Base-by-base conservation (phyloP, 2,113 vertebrate species). In the Plectropomus leopardus region DNA sequence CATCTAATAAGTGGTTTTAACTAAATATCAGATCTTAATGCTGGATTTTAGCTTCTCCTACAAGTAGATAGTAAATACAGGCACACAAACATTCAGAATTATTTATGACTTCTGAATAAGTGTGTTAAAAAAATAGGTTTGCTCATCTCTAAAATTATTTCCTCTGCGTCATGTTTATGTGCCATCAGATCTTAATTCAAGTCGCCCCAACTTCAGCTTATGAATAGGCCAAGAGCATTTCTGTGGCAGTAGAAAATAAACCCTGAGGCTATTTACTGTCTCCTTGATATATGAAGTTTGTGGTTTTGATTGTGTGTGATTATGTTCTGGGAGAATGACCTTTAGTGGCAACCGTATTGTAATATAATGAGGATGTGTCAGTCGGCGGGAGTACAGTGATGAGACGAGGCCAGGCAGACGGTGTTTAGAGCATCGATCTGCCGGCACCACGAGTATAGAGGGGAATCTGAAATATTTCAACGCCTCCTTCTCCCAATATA, bases 291-390 rank as follows among this genome's bases (percentile, higher is more conserved):
- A 97, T 98, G 98, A 98, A 98, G 97, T 99, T 99, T 98, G 97
- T 96, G 95, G 96, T 96, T 99, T 98, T 98, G 97, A 99, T 99
- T 99, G 97, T 97, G 96, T 96, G 97, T 98, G 97, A 98, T 99
- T 98, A 98, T 98, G 96, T 98, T 98, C 96, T 95, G 96, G 96
- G 97, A 97, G 96, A 97, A 96, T 99, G 98, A 99, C 98, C 98
- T 99, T 99, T 99, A 97, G 96, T 98, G 96, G 96, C 96, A 97
- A 97, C 96, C 96, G 97, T 97, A 98, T 96, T 98, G 97, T 97
- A 98, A 97, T 97, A 96, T 99, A 99, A 99, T 98, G 97, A 99
- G 98, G 97, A 97, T 94, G 95, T 97, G 97, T 97, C 97, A 96
- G 96, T 97, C 96, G 96, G 96, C 95, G 81, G 95, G 93, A 96